Conservation (phyloP, 2,888 invertebrate species). For the Scaptomyza cyrtandrae region DNA sequence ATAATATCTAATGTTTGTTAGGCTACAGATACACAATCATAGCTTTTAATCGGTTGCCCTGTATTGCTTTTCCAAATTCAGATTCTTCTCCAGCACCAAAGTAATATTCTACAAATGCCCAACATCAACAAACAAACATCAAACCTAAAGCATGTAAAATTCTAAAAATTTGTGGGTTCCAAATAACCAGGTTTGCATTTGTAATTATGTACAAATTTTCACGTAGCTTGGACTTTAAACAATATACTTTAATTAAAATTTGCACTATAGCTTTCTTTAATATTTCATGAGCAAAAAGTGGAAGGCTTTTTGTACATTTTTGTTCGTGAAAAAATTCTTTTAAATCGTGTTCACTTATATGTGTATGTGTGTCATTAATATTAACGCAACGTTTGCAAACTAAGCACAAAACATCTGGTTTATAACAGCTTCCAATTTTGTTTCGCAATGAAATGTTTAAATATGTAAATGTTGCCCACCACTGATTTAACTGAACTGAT, state of each 20-base stretch:
- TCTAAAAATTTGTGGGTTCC: slow-evolving; percentile 32
- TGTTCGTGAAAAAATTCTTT: no score
- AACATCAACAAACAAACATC: background rate
- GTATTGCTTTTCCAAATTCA: slow-evolving; percentile 52
- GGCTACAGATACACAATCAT: background rate
- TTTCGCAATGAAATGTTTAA: background rate
- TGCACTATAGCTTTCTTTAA: background rate
- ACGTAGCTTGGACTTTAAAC: background rate
- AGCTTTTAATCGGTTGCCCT: background rate
- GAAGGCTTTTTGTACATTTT: no score
- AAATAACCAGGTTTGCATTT: slow-evolving; percentile 1
- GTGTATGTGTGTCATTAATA: slow-evolving; percentile 14
- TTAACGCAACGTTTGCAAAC: background rate
- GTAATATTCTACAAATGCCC: slow-evolving; percentile 72
- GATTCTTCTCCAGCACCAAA: slow-evolving; percentile 73
- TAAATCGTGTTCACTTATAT: background rate
- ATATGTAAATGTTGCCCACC: no score
- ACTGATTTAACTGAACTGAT: background rate
- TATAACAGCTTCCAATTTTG: no score
- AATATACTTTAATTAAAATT: no score
- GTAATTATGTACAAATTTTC: no score
- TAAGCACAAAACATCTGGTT: slow-evolving; percentile 2
- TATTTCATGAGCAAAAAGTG: no score
- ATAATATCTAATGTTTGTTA: background rate
- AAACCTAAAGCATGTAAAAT: slow-evolving; percentile 2